Conservation (phyloP, 2,797 vertebrate genomes). For the Brotula barbata region DNA sequence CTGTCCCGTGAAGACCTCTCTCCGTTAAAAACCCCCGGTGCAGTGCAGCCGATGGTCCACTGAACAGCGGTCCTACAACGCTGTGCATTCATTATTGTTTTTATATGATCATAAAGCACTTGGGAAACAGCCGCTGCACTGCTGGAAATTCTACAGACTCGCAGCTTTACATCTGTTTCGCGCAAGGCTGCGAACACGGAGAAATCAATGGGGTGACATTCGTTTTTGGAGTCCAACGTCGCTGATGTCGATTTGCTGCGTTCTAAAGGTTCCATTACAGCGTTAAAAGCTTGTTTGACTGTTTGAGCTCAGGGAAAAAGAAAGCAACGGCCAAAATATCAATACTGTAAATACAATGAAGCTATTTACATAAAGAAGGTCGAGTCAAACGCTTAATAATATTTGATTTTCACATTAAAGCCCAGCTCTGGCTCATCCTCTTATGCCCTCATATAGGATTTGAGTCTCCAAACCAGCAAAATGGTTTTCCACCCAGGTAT, state of each 20-base stretch:
- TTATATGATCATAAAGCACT: slow-evolving; percentile 33
- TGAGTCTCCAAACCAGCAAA: too few relatives aligned
- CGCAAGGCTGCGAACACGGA: neutral
- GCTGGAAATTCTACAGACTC: slow-evolving; percentile 22
- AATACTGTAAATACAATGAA: too few relatives aligned
- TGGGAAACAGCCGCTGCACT: slow-evolving; percentile 17
- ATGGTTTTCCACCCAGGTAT: too few relatives aligned
- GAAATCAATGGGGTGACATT: neutral
- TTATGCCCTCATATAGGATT: too few relatives aligned
- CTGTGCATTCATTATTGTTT: slow-evolving; percentile 43
- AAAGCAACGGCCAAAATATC: neutral
- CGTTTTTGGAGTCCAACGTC: slow-evolving; percentile 5
- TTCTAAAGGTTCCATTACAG: neutral
- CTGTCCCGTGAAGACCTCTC: slow-evolving; percentile 21
- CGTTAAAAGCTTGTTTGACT: neutral
- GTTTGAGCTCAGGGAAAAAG: slow-evolving; percentile 10
- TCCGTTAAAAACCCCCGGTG: slow-evolving; percentile 15
- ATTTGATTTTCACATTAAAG: neutral
- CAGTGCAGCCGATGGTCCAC: neutral
- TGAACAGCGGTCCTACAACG: slow-evolving; percentile 20
- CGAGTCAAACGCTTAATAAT: slow-evolving; percentile 1
- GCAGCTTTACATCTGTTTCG: slow-evolving; percentile 13
- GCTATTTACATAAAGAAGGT: too few relatives aligned
- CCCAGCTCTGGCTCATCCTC: neutral
- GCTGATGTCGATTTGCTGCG: neutral